phyloP scores from a whole-genome alignment of 2,113 vertebrate species.

The Oncorhynchus kisutch region DNA sequence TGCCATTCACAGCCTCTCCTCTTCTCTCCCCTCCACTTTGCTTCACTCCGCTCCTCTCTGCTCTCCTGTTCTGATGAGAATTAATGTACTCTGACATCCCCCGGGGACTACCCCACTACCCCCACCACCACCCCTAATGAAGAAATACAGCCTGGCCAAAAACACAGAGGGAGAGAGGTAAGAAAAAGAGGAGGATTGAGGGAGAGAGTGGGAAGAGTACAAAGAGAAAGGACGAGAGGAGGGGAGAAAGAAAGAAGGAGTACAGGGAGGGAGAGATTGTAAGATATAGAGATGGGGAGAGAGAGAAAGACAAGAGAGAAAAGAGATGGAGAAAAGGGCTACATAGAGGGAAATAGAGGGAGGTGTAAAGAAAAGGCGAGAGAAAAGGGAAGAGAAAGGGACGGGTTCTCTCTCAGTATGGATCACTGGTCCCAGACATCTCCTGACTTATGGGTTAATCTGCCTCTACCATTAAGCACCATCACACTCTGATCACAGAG shows the following conservation, averaged over 20 bases:
- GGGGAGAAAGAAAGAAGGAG: constrained; percentile 11
- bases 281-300: too few species aligned
- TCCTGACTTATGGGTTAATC: too few species aligned
- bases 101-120: constrained; percentile 72
- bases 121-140: constrained; percentile 80
- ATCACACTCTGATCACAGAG: too few species aligned
- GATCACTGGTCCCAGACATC: too few species aligned
- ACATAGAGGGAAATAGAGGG: too few species aligned
- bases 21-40: background rate
- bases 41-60: constrained; percentile 55
- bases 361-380: too few species aligned
- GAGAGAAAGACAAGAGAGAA: background rate
- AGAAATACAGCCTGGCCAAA: constrained; percentile 83
- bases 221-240: background rate
- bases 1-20: constrained; percentile 72
- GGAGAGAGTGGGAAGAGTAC: background rate
- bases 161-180: constrained; percentile 41
- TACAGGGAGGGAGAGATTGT: too few species aligned
- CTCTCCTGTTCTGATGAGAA: constrained; percentile 86
- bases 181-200: background rate
- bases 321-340: too few species aligned
- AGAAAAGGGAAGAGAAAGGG: too few species aligned
- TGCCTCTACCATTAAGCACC: too few species aligned
- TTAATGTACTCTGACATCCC: constrained; percentile 90
- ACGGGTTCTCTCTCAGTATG: too few species aligned